A percentile compares a stretch with the other conserved stretches of the same genome.
Conservation (phyloP, 2,113 vertebrate genomes). For the Delphinapterus leucas region DNA sequence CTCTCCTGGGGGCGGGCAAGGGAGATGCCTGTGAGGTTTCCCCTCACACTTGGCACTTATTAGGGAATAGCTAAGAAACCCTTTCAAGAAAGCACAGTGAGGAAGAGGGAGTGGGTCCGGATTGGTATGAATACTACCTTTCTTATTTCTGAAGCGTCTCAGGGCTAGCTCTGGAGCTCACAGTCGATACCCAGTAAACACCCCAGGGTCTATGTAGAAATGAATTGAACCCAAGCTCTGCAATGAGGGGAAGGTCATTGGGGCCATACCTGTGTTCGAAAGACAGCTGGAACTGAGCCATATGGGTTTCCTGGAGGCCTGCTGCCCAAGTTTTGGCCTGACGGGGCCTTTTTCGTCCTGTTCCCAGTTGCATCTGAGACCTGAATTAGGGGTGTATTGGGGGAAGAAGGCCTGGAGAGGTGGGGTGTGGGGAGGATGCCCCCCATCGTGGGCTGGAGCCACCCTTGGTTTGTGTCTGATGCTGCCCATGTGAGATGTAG, state of each 20-base stretch:
- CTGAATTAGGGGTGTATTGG: not conserved
- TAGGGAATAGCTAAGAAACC: not conserved
- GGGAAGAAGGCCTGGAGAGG: not conserved
- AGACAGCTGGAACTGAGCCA: not conserved
- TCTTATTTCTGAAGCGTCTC: not conserved
- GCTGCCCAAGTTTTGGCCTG: not conserved
- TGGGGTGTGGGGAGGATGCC: not conserved
- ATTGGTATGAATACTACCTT: not conserved
- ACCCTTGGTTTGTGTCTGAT: not conserved
- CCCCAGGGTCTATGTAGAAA: not conserved
- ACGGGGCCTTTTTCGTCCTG: not conserved
- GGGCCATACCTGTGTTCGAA: not conserved
- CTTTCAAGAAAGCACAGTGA: not conserved
- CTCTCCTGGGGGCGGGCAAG: not conserved
- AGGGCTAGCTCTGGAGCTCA: not conserved
- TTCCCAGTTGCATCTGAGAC: not conserved
- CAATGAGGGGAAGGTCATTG: not conserved
- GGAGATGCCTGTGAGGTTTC: not conserved
- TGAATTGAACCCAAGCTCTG: not conserved
- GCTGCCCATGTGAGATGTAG: not conserved
- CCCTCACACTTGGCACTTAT: not conserved
- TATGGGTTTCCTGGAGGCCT: not conserved
- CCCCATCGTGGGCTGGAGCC: not conserved
- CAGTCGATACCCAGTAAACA: not conserved
- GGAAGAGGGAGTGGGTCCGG: too few relatives aligned